phyloP scores from a whole-genome alignment of 2,888 invertebrate genomes.

The Eristalis tenax region DNA sequence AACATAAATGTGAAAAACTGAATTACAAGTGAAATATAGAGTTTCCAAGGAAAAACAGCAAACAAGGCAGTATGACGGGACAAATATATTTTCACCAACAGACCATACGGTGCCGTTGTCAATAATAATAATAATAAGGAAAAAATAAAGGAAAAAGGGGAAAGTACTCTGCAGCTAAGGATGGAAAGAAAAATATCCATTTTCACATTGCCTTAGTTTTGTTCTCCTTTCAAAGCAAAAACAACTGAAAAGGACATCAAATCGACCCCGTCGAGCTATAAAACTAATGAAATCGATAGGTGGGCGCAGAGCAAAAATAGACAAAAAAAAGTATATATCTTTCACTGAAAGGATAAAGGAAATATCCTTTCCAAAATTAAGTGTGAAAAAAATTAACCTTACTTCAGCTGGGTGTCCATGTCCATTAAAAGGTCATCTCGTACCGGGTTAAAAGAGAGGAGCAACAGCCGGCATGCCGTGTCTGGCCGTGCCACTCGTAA shows the following conservation, averaged over 20 bases:
- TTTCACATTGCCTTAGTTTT: constrained; percentile 28
- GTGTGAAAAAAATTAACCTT: constrained; percentile 62
- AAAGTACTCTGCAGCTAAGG: background rate
- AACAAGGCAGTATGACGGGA: constrained; percentile 13
- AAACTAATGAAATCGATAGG: constrained; percentile 68
- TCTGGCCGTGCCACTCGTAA: constrained; percentile 9
- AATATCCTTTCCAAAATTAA: constrained; percentile 27
- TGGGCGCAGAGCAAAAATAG: constrained; percentile 36
- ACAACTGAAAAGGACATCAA: constrained; percentile 50
- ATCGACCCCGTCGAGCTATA: constrained; percentile 62
- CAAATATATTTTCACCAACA: constrained; percentile 40
- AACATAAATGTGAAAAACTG: constrained; percentile 59
- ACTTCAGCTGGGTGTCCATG: constrained; percentile 54
- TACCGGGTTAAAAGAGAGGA: constrained; percentile 37
- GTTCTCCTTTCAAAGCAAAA: constrained; percentile 39
- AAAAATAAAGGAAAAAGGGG: constrained; percentile 20
- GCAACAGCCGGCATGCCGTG: constrained; percentile 46
- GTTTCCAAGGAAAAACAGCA: constrained; percentile 43
- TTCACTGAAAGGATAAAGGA: background rate
- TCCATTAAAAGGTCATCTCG: constrained; percentile 67
- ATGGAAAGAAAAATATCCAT: constrained; percentile 17
- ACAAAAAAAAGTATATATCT: constrained; percentile 1
- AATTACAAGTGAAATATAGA: constrained; percentile 62
- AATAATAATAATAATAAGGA: constrained; percentile 32
- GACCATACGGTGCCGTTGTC: constrained; percentile 68